These are phyloP conservation scores for Rhysida immarginata DNA, from an alignment of 1,140 invertebrate genomes.

Conservation along the genomic window DNA sequence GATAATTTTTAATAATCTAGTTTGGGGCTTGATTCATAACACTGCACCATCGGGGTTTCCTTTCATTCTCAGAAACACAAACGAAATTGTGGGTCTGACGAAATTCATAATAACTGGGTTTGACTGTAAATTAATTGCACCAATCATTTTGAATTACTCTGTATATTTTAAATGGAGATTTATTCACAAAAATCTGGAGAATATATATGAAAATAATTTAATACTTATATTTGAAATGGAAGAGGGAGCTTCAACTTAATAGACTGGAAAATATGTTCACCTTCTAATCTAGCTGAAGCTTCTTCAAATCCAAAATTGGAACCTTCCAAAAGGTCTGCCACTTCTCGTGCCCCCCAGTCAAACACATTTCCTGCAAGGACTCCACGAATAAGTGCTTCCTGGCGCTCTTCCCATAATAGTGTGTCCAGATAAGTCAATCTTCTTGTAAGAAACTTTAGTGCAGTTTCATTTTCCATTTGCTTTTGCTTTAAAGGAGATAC, in stretches of 20 bases:
- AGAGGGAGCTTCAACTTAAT: too few species aligned
- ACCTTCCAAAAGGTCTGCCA: constrained; percentile 62
- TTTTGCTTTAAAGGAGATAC: constrained; percentile 40
- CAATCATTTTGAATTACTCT: too few species aligned
- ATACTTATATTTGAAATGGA: too few species aligned
- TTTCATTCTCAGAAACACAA: too few species aligned
- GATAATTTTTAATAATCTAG: too few species aligned
- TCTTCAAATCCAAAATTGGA: constrained; percentile 61
- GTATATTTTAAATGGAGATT: not conserved
- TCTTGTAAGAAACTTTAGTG: constrained; percentile 36
- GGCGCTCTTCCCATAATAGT: constrained; percentile 35
- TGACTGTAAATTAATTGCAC: too few species aligned
- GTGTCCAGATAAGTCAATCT: constrained; percentile 39
- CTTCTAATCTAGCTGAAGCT: constrained; percentile 53
- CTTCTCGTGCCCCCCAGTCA: constrained; percentile 88
- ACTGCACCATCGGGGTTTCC: too few species aligned
- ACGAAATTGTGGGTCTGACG: too few species aligned
- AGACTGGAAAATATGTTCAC: too few species aligned
- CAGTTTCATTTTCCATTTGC: constrained; percentile 47
- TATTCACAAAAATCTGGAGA: constrained; percentile 2
- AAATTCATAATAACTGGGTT: too few species aligned
- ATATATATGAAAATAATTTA: constrained; percentile 7
- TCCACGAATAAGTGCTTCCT: constrained; percentile 40
- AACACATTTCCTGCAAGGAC: constrained; percentile 79
- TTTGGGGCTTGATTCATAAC: too few species aligned